Percentiles rank a stretch among this genome's conserved stretches.
Conservation (phyloP, 2,888 invertebrate genomes). For the Tetragnatha montana region DNA sequence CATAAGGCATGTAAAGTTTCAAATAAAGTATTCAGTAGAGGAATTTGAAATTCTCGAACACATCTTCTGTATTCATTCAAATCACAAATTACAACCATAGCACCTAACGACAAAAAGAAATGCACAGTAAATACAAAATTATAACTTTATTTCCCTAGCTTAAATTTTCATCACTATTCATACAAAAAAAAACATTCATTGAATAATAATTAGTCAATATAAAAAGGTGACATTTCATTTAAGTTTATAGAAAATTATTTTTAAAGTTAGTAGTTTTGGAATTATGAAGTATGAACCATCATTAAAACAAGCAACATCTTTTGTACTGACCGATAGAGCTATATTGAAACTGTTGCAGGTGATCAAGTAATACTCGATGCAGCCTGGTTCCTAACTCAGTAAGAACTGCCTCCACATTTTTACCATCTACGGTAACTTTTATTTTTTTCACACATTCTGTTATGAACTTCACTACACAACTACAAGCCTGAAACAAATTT, state of each 20-base stretch:
- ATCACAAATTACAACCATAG: slow-evolving; percentile 98
- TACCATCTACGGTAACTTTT: slow-evolving; percentile 90
- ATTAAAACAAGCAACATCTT: not conserved
- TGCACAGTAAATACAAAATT: not conserved
- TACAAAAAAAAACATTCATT: not conserved
- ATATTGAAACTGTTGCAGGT: slow-evolving; percentile 94
- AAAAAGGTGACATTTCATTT: too few species aligned
- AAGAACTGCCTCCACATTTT: slow-evolving; percentile 89
- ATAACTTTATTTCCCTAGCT: not conserved
- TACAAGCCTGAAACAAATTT: slow-evolving; percentile 82
- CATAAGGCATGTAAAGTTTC: slow-evolving; percentile 96
- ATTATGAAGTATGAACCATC: too few species aligned
- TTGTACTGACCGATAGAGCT: slow-evolving; percentile 86
- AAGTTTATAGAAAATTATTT: too few species aligned
- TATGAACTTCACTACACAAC: slow-evolving; percentile 89
- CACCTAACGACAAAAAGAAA: slow-evolving; percentile 80
- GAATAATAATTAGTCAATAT: not conserved
- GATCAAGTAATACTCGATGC: slow-evolving; percentile 94
- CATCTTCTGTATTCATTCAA: slow-evolving; percentile 97
- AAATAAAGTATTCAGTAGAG: slow-evolving; percentile 90
- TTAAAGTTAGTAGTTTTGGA: too few species aligned
- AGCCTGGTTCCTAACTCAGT: slow-evolving; percentile 93
- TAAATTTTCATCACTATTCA: too few species aligned
- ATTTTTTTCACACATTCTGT: slow-evolving; percentile 86
- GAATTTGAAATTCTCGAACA: slow-evolving; percentile 85